Base-by-base conservation (phyloP, 2,113 vertebrate species). In the Myrmecophaga tridactyla region DNA sequence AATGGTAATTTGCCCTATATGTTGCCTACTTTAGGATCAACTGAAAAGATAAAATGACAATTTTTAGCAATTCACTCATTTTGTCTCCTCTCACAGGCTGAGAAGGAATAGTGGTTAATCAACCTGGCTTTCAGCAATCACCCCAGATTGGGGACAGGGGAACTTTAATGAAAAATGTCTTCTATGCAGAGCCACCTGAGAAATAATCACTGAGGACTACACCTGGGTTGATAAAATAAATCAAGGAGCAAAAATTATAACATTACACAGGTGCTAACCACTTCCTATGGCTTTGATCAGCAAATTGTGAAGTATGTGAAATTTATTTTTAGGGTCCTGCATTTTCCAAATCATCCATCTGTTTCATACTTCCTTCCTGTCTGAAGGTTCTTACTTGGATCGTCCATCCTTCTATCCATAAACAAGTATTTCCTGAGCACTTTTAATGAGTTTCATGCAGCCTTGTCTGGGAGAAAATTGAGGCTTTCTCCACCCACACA, bases 191-290 rank as follows among this genome's bases (percentile, higher is more conserved):
- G 51, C 69, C 92, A 69, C n/a, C 72, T 94, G 88, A 56, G 62
- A 95, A 70, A 95, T 95, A 86, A 94, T 96, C 86, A 95, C 31
- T 34, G 73, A 92, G 34, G 73, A 83, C 65, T 90, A 96, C 75
- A 92, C 90, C 90, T 97, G 83, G 91, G 75, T 91, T 92, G 78
- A 96, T 94, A 78, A 94, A 97, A 67, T 91, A 97, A 96, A 85
- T 96, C 86, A 94, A 86, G 41, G 41, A 95, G 17, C 53, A 89
- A 90, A 39, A 90, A 63, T 78, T 87, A 20, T 69, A 94, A 80
- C 39, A 75, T n/a, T 48, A 25, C 58, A 72, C 86, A 96, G 93
- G 62, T 97, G 89, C 46, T n/a, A 95, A 58, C 53, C 21, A 76
- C 75, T 92, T 96, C 51, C 72, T 60, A 39, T 85, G 58, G 73